Evolutionary conservation across 1,140 invertebrate genomes (phyloP), one percentile per base, ranked within the genome.

Genomic region (Drosophila bifasciata): DNA sequence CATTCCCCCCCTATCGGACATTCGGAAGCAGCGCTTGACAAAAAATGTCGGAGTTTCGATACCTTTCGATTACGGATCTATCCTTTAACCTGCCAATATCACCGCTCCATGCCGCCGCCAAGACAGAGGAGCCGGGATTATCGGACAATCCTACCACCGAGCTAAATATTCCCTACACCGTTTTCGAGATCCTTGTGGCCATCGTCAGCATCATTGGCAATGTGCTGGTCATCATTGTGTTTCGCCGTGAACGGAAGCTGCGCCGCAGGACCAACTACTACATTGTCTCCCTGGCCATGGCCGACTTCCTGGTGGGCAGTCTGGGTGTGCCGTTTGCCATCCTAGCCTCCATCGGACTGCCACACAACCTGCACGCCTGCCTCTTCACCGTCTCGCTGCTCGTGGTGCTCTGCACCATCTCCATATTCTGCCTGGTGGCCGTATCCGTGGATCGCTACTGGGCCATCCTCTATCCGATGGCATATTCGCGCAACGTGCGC

Each of bases 391-490:
- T 97, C 5, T 97, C 96, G 0, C 92, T 97, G 32, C 93, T 98
- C 62, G 94, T 98, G 56, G 96, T 98, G 41, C 92, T 98, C 21
- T 98, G 97, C 84, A 98, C 97, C 32, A 96, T 97, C 75, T 97
- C 96, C 74, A 98, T 98, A 68, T 96, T 98, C 85, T 97, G 96
- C 89, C 92, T 98, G 76, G 96, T 98, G 1, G 97, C 96, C 2
- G 97, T 98, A 3, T 97, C 96, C 16, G 94, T 98, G 57, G 97
- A 98, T 93, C 93, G 97, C 41, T 98, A 97, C 91, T 97, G 97
- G 97, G 97, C 97, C 11, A 98, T 98, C 64, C 93, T 98, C 0
- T 94, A 97, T 91, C 97, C 97, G 0, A 96, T 98, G 95, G 95
- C 95, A 61, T 98, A 98, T 91, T 97, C 96, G 0, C 93, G 96